Base-by-base conservation (phyloP, 2,797 vertebrate species). In the Epinephelus malabaricus region DNA sequence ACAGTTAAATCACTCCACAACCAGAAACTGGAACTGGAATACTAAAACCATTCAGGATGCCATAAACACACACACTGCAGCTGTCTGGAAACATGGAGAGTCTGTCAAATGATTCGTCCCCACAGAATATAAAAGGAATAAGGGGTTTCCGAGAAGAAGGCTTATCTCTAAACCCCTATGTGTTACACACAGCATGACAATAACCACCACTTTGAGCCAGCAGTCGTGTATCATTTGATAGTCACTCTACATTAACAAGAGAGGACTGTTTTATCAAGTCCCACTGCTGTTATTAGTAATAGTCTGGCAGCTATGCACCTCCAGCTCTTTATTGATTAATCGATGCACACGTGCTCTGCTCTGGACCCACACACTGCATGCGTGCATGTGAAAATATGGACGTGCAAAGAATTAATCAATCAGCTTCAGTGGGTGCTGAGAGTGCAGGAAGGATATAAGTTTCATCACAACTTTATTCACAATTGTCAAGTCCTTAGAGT, bases 241-340 rank as follows among this genome's bases (percentile, higher is more conserved):
- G 54, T 13, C 23, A 46, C 55, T 80, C 47, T 69, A 59, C 60
- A 79, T 79, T 68, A 82, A 84, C 66, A 55, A 62, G 34, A 60
- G 69, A 72, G 67, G 65, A 72, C 70, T 77, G 55, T 47, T 40
- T 75, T 60, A 79, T 60, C 63, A 34, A 69, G 51, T 67, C 59
- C 56, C 66, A 40, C 61, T 65, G 69, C 53, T 85, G 84, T 72
- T 79, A 85, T 86, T 81, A 87, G 82, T 82, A 63, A 64, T 75
- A 71, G 79, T 83, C 83, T 90, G 83, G 58, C 85, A 86, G 78
- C 72, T 40, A 27, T 78, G 56, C 25, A 59, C 73, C 75, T 74
- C 77, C 59, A 76, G 88, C 77, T 70, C 69, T 79, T 74, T 63
- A 94, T 92, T 68, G 90, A 95, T 92, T 91, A 86, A 89, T 93